Evolutionary conservation across 2,113 vertebrate genomes (phyloP).

Genomic region (Phylloscopus trochiloides): DNA sequence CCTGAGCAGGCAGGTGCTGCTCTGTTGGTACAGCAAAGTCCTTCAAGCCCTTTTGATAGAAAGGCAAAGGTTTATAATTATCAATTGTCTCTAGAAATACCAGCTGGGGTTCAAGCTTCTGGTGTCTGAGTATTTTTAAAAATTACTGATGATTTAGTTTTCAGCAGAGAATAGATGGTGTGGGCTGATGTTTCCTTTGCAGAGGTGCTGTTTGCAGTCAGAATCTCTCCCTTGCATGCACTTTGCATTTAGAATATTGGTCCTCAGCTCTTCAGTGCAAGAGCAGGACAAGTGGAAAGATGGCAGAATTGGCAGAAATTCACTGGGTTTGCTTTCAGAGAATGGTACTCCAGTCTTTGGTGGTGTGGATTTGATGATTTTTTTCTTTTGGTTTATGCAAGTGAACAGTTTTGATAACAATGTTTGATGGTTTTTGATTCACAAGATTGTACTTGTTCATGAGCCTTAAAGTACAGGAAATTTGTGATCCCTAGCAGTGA

Average conservation of each 20-base stretch:
- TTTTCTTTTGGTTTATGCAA: not conserved
- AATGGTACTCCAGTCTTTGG: not conserved
- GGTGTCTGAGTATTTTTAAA: not conserved
- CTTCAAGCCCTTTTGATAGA: not conserved
- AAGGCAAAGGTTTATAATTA: not conserved
- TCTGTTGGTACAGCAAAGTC: not conserved
- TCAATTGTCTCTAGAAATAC: not conserved
- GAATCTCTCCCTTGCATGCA: not conserved
- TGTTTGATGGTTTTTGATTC: not conserved
- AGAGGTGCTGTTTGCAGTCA: not conserved
- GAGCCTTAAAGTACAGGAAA: not conserved
- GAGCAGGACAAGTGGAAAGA: not conserved
- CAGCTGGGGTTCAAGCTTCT: conserved; percentile 1
- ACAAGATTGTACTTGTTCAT: not conserved
- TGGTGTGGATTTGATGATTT: not conserved
- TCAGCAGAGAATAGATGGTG: not conserved
- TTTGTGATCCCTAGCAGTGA: fast-evolving
- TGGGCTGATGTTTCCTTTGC: not conserved
- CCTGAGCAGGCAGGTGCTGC: conserved; percentile 37
- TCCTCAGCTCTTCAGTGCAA: not conserved
- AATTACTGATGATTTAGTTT: not conserved
- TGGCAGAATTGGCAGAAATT: not conserved
- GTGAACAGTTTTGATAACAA: not conserved
- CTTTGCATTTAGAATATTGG: not conserved
- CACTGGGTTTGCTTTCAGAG: not conserved